phyloP scores from a whole-genome alignment of 2,888 invertebrate species.

The Seladonia tumulorum region DNA sequence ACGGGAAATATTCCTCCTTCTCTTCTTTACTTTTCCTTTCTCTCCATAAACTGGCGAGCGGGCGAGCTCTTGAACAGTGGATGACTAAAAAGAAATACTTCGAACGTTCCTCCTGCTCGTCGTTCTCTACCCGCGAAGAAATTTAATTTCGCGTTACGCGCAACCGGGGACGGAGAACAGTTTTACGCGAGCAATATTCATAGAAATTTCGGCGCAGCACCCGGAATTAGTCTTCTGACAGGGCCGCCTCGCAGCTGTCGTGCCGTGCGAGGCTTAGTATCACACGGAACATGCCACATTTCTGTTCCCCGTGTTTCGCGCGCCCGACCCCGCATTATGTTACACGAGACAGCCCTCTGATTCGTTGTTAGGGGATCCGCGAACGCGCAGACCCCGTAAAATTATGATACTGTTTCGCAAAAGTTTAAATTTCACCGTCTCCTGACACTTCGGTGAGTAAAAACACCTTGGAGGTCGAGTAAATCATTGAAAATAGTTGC shows the following conservation, averaged over 20 bases:
- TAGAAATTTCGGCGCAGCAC: slow-evolving; percentile 41
- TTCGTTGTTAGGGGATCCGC: slow-evolving; percentile 5
- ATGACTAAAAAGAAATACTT: slow-evolving; percentile 12
- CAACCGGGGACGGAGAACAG: slow-evolving; percentile 22
- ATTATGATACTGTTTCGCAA: neutral
- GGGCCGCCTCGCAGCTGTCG: slow-evolving; percentile 43
- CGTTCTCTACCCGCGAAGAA: slow-evolving; percentile 13
- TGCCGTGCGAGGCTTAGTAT: slow-evolving; percentile 58
- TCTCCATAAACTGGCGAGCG: neutral
- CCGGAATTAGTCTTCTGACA: slow-evolving; percentile 56
- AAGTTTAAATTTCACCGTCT: neutral
- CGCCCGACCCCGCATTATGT: slow-evolving; percentile 51
- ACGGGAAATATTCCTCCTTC: neutral
- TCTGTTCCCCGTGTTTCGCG: slow-evolving; percentile 61
- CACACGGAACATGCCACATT: slow-evolving; percentile 63
- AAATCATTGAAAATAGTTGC: neutral
- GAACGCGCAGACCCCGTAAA: neutral
- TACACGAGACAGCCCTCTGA: slow-evolving; percentile 43
- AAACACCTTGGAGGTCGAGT: no score
- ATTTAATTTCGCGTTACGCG: slow-evolving; percentile 45
- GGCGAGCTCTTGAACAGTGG: neutral
- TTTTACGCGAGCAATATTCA: slow-evolving; percentile 43
- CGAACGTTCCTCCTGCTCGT: slow-evolving; percentile 13
- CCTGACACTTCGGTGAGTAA: neutral
- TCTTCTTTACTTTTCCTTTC: neutral